phyloP scores from a whole-genome alignment of 2,797 vertebrate genomes.

The Prunella strophiata region DNA sequence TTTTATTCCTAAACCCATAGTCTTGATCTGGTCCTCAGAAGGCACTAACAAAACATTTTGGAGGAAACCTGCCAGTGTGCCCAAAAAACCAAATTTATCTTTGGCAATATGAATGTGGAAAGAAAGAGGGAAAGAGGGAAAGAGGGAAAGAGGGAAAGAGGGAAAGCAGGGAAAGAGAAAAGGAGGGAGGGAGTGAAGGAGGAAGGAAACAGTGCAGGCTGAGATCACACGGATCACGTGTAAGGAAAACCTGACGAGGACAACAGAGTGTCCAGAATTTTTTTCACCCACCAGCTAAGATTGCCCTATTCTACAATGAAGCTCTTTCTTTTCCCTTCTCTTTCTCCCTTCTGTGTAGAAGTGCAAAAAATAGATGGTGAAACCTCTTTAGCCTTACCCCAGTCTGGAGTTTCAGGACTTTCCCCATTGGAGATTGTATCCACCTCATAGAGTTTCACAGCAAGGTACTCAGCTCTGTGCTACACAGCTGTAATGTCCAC shows the following conservation, averaged over 20 bases:
- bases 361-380: background rate
- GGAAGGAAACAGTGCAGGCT: too few species aligned
- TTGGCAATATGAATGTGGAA: background rate
- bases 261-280: background rate
- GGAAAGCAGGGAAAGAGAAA: background rate
- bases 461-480: fast-evolving
- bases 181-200: background rate
- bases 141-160: background rate
- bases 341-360: background rate
- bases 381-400: background rate
- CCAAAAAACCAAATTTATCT: background rate
- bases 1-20: background rate
- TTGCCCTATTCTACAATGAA: background rate
- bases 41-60: background rate
- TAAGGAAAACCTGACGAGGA: background rate
- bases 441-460: background rate
- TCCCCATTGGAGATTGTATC: background rate
- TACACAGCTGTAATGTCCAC: background rate
- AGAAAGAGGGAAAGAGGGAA: background rate
- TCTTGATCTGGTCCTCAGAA: background rate
- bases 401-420: background rate
- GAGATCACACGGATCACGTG: background rate
- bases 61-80: background rate
- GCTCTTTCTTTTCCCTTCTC: background rate
- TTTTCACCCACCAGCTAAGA: background rate